Evolutionary conservation across 2,113 vertebrate species (phyloP), one percentile per base, ranked within the genome.

Genomic region (Chionis minor): DNA sequence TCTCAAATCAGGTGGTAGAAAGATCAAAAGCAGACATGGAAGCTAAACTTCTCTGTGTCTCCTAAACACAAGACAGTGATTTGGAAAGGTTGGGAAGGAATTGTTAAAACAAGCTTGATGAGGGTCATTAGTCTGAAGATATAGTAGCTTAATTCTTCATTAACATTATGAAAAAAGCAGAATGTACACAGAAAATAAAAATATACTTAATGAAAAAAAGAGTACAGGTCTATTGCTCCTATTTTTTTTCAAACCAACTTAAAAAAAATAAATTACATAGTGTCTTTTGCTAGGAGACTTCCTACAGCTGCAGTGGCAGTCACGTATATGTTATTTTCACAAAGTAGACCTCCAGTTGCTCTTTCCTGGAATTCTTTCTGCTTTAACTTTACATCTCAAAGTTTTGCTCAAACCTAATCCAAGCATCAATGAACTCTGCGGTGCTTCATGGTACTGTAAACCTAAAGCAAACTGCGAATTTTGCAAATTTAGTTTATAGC

Each of bases 81-180:
- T 91, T 94, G 56, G 47, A 94, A 92, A 85, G 22, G 32, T 16
- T 91, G 40, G 73, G 35, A 75, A 96, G 27, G 12, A 84, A 80
- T 61, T 79, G 3, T 49, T 88, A 93, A 93, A 93, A 96, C 72
- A 82, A n/a, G 45, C 66, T 93, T 77, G 70, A 80, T 91, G 42
- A 87, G 73, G 61, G 61, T 87, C 52, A 65, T 96, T 96, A 79
- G 33, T 58, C 61, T 87, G 61, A 82, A 93, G 45, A 90, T 38
- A 10, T 54, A 93, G 16, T 24, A 90, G 91, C 95, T 94, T 85
- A 82, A 79, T 88, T 96, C 66, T 75, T 94, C 61, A 65, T 93
- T 96, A 87, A 8, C 40, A 78, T 52, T 90, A 26, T n/a, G 33
- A 73, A 61, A 28, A 44, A 63, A 13, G 19, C 3, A 82, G 28